Base-by-base conservation (phyloP, 2,113 vertebrate genomes). In the Bagarius yarrelli region DNA sequence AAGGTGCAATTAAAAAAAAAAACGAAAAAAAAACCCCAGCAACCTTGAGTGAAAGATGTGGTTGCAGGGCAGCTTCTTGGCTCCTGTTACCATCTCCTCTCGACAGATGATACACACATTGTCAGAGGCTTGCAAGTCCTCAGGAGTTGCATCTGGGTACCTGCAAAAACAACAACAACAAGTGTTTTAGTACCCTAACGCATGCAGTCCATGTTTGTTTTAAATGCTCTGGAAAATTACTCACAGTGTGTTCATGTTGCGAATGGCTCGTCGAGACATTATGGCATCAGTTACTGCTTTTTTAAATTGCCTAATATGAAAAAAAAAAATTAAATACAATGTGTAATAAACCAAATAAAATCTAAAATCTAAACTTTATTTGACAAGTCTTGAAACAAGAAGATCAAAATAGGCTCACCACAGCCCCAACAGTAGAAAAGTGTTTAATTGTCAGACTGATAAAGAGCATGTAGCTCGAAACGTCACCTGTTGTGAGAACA, bases 31-130 rank as follows among this genome's bases (percentile, higher is more conserved):
- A 36, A 34, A 1, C 47, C 23, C 66, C 18, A 53, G 32, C 16
- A 55, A 97, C 97, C 97, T 99, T 85, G 97, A 97, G 86, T 98
- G 97, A 91, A 99, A 99, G 83, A 99, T 99, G 93, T 99, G 97
- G 88, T 98, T 98, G 86, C 97, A 99, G 0, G 97, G 97, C 57
- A 99, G 87, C 21, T 96, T 95, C 88, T 99, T 99, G 78, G 97
- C 97, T 0, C 97, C 96, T 0, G 95, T 96, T 85, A 98, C 95
- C 97, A 98, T 98, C 88, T 98, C 97, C 85, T 99, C 97, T 0
- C 97, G 92, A 88, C 97, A 99, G 87, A 99, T 99, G 85, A 99
- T 99, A 59, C 97, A 98, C 6, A 99, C 96, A 0, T 99, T 99
- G 87, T 99, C 97, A 76, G 94, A 90, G 5, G 96, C 93, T 91